Evolutionary conservation across 35 echinoderm and acorn worm species (phyloP).

Genomic region (Heliocidaris tuberculata): DNA sequence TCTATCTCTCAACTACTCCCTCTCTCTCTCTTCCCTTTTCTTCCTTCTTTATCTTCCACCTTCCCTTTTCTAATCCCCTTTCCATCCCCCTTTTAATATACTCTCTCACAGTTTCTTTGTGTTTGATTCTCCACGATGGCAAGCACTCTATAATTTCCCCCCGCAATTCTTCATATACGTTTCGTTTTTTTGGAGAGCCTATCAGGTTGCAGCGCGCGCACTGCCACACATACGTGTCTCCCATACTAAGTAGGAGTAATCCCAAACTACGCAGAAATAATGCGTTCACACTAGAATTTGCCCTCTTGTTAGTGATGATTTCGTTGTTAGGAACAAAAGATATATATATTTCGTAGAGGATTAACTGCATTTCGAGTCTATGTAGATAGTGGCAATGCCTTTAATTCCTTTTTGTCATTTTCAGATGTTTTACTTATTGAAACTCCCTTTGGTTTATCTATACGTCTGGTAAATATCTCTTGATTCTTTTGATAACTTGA

Average conservation of each 20-base stretch:
- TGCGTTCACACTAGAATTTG: background rate
- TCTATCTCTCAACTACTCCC: background rate
- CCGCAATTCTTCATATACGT: background rate
- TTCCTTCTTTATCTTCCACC: background rate
- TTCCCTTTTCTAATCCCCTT: background rate
- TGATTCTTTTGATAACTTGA: no score
- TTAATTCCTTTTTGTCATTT: no score
- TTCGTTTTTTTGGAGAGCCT: background rate
- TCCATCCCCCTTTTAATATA: background rate
- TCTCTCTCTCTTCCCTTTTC: background rate
- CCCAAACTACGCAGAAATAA: background rate
- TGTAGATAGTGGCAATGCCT: no score
- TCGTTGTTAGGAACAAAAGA: background rate
- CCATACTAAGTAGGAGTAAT: constrained; percentile 23
- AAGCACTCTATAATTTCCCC: background rate
- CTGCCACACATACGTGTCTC: background rate
- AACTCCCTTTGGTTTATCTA: no score
- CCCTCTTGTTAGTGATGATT: background rate
- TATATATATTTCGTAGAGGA: no score
- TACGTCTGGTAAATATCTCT: no score
- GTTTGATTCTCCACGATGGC: background rate
- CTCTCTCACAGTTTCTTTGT: background rate
- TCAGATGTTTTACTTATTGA: no score
- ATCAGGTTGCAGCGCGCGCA: background rate
- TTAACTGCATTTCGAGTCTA: no score